These are phyloP conservation scores for Magallana angulata DNA, from an alignment of 1,140 invertebrate genomes.

Conservation along the genomic window DNA sequence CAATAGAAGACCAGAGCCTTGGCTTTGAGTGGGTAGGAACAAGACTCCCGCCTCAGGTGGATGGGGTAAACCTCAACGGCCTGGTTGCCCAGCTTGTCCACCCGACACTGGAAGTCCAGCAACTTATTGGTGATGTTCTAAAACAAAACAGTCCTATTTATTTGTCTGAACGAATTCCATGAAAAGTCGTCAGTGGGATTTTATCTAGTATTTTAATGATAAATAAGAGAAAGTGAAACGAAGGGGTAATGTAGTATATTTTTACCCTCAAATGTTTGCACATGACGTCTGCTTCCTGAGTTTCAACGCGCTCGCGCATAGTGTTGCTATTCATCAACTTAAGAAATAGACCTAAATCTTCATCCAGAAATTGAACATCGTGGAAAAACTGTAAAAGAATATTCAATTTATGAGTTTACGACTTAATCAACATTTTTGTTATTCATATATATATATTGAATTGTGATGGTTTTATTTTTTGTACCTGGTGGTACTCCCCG, in stretches of 20 bases:
- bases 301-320: constrained; percentile 66
- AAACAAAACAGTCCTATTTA: constrained; percentile 28
- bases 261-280: constrained; percentile 54
- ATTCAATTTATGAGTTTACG: neutral
- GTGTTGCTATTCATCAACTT: constrained; percentile 68
- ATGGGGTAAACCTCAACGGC: constrained; percentile 69
- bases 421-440: too few relatives aligned
- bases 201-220: neutral
- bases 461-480: too few relatives aligned
- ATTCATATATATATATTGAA: too few relatives aligned
- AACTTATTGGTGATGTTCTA: constrained; percentile 69
- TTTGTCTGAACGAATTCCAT: neutral
- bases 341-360: constrained; percentile 71
- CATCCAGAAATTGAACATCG: constrained; percentile 69
- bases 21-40: constrained; percentile 68
- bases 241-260: neutral
- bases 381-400: constrained; percentile 70
- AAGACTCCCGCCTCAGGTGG: constrained; percentile 66
- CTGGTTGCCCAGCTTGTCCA: constrained; percentile 65
- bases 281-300: constrained; percentile 67
- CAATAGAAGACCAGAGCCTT: constrained; percentile 68
- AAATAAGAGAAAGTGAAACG: neutral
- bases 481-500: constrained; percentile 73
- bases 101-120: constrained; percentile 68
- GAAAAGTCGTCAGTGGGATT: too few relatives aligned